Conservation (phyloP, 2,113 vertebrate genomes). For the Chloroceryle aenea region DNA sequence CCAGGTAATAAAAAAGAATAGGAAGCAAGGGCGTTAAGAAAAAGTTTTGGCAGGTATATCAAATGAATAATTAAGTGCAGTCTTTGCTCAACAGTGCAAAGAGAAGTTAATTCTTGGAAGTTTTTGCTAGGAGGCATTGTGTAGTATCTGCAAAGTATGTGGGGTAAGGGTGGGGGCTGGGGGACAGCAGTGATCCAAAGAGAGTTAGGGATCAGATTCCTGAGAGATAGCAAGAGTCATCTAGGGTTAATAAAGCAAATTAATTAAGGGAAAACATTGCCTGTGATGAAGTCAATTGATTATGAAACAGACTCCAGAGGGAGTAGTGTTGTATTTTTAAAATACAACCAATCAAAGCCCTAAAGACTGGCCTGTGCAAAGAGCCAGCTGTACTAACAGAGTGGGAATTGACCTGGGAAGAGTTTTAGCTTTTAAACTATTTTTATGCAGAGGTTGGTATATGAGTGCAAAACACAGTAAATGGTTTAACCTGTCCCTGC, state of each 20-base stretch:
- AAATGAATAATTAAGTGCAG: not conserved
- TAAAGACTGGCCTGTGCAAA: slow-evolving; percentile 2
- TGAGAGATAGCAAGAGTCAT: slow-evolving; percentile 33
- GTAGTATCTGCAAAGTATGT: not conserved
- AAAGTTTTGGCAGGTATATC: not conserved
- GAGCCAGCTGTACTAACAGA: slow-evolving; percentile 47
- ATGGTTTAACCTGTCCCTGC: not conserved
- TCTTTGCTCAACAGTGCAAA: slow-evolving; percentile 1
- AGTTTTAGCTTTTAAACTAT: not conserved
- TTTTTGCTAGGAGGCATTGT: slow-evolving; percentile 37
- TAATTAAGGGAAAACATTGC: slow-evolving; percentile 41
- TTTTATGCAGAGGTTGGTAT: not conserved
- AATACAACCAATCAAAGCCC: not conserved
- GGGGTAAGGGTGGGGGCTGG: not conserved
- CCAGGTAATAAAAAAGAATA: not conserved
- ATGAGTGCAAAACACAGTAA: not conserved
- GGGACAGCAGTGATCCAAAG: not conserved
- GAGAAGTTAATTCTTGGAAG: slow-evolving; percentile 33
- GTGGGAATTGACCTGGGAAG: not conserved
- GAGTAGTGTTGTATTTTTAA: slow-evolving; percentile 38
- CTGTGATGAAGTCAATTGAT: slow-evolving; percentile 42
- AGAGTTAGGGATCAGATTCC: slow-evolving; percentile 17
- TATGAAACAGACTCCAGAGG: slow-evolving; percentile 21
- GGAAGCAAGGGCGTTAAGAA: not conserved
- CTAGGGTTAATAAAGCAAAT: slow-evolving; percentile 35